Conservation (phyloP, 2,797 vertebrate species). For the Coluber constrictor region DNA sequence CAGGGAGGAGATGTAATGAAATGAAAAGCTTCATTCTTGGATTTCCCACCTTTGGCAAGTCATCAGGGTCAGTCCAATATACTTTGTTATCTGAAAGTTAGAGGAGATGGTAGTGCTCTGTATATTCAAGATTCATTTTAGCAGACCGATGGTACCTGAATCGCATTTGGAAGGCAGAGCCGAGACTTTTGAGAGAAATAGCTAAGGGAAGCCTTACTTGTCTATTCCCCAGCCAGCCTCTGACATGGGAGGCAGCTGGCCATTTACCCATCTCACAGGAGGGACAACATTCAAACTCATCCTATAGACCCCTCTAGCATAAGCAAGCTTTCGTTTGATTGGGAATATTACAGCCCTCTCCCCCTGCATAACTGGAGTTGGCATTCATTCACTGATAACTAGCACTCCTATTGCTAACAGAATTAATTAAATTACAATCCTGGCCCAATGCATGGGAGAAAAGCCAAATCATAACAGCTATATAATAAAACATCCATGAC, state of each 20-base stretch:
- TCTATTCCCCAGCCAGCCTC: background rate
- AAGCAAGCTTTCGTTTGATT: background rate
- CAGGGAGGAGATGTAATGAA: background rate
- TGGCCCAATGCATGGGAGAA: background rate
- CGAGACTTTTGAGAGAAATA: background rate
- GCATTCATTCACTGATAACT: background rate
- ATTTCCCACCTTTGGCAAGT: background rate
- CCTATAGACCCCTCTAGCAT: background rate
- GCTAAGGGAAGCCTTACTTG: background rate
- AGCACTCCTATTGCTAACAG: background rate
- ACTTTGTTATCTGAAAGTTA: background rate
- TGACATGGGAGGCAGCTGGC: background rate
- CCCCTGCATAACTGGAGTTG: background rate
- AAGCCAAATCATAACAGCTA: background rate
- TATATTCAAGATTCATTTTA: background rate
- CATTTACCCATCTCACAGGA: background rate
- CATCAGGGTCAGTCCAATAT: background rate
- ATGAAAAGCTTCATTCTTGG: background rate
- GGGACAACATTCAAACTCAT: background rate
- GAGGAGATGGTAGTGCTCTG: background rate
- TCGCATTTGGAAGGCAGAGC: background rate
- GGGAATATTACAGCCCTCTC: background rate
- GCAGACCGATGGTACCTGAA: background rate
- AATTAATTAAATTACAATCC: background rate
- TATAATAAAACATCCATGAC: background rate